Percentiles rank a stretch among this genome's conserved stretches.
Evolutionary conservation across 1,140 invertebrate species (phyloP).

Genomic region (Cyclina sinensis): DNA sequence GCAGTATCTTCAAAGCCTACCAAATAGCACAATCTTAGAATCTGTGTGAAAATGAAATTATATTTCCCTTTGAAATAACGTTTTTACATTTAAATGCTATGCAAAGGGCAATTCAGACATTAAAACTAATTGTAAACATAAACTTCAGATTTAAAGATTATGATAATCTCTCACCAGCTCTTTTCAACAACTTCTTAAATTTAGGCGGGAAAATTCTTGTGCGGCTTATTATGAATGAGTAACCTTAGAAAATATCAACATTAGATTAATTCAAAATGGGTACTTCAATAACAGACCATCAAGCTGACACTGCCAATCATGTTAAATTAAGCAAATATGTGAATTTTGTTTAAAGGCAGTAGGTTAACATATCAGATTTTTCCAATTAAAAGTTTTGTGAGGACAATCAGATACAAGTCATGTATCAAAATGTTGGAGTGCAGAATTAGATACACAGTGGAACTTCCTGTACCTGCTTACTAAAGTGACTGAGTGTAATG

Average conservation of each 20-base stretch:
- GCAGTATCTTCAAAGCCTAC: no score
- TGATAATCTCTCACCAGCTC: no score
- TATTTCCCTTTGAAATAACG: no score
- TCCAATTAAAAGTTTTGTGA: neutral
- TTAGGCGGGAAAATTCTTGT: neutral
- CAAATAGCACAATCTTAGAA: no score
- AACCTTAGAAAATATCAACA: neutral
- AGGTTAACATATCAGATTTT: neutral
- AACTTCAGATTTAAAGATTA: no score
- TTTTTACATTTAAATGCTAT: no score
- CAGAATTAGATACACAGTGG: no score
- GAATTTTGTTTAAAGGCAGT: constrained; percentile 14
- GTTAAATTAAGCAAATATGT: constrained; percentile 32
- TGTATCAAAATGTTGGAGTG: no score
- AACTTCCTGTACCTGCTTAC: no score
- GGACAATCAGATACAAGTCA: neutral
- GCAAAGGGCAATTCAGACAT: no score
- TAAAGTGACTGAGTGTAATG: neutral
- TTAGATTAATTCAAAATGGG: neutral
- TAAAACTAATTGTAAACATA: no score
- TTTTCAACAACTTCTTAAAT: neutral
- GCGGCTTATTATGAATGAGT: neutral
- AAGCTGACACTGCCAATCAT: neutral
- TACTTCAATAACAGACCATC: constrained; percentile 15
- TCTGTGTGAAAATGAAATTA: no score